Evolutionary conservation across 2,888 invertebrate genomes (phyloP), one percentile per base, ranked within the genome.

Genomic region (Agrochola litura): DNA sequence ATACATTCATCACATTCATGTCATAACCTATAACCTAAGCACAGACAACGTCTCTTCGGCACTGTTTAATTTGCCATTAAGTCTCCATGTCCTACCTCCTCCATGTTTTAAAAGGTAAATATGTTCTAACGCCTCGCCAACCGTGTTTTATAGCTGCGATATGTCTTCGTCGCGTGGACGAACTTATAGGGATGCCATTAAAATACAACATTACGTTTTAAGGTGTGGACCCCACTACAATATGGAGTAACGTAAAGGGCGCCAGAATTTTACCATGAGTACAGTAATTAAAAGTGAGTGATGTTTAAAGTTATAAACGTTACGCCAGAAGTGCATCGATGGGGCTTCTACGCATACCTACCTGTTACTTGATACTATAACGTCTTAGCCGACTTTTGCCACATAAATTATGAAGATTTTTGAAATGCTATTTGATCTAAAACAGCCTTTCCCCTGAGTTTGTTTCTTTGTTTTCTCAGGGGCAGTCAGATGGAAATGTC

Each of bases 81-180:
- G 3, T 49, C 69, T 84, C 70, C 70, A 70, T 61, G 37, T 63
- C 1, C 9, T 70, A 69, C 9, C 6, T 64, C 4, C 8, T 75
- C 64, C 16, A 25, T 70, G 75, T 64, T 73, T 56, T 46, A 66
- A 63, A 68, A 77, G 66, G 81, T 77, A 79, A 79, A 83, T 75
- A 84, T 81, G 75, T 81, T 67, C 73, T 77, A 61, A 70, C 81
- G 56, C 81, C 22, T 75, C 75, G 66, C 63, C 52, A 30, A 49
- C 49, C 77, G 41, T 73, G 81, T 84, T 84, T 81, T 77, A 84
- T 77, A 43, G 83, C 61, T 63, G 63, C 77, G 46, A 84, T 81
- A 84, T 72, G 72, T 84, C 77, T 77, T 63, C 64, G 63, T 77
- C 63, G 46, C 25, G 52, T 75, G 72, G 63, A 63, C 63, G 30